Base-by-base conservation (phyloP, 2,797 vertebrate genomes). In the Gallinago solitaria region DNA sequence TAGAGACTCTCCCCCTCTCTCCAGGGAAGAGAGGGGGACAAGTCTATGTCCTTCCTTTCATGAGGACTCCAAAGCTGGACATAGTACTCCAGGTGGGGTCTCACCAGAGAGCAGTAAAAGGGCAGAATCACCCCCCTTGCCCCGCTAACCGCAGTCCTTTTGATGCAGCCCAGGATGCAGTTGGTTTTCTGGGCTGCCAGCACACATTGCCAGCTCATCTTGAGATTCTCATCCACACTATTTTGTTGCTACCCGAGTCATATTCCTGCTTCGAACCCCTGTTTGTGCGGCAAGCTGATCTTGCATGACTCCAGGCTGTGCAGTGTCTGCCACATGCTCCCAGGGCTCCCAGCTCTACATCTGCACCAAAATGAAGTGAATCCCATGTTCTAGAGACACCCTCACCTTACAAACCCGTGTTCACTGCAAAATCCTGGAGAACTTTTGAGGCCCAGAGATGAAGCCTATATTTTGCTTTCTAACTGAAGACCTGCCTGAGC, bases 321-420 rank as follows among this genome's bases (percentile, higher is more conserved):
- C 43, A n/a, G 3, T 14, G 6, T 16, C 48, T 39, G 51, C 28
- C 61, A 37, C 37, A 4, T 14, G 61, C 21, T 35, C 60, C 32
- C 0, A 0, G 33, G 51, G 7, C n/a, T 39, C 39, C 39, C 4
- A 3, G 9, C 18, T 61, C 53, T 51, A 43, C 28, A 14, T 17
- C 56, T 1, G 0, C 57, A 25, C 27, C 8, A 8, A 6, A 16
- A 16, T 5, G 41, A 30, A 50, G 27, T 16, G 43, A 63, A 63
- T 85, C 85, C 60, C 9, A 9, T 16, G 23, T 63, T 54, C 47
- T 65, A 6, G 39, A 53, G 54, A 43, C 12, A 11, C 39, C 60
- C 68, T 47, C 35, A 51, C n/a, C 30, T 23, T 41, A 12, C 71
- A 24, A n/a, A 64, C 21, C 16, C 8, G 3, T 2, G 3, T 28